These are phyloP conservation scores for Falcunculus frontatus DNA, from an alignment of 2,113 vertebrate species.

Conservation along the genomic window DNA sequence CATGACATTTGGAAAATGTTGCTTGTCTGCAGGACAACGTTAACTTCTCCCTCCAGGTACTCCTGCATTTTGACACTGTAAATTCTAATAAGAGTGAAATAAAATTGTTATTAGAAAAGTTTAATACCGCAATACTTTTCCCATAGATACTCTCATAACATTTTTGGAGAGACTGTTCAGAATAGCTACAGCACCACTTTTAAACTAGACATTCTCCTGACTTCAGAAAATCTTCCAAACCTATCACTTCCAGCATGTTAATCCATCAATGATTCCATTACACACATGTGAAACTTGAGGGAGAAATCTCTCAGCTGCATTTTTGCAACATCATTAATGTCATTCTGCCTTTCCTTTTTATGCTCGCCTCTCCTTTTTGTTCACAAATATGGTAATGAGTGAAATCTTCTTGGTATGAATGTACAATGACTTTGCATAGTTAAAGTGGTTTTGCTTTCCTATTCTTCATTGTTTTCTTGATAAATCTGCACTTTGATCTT, in stretches of 20 bases:
- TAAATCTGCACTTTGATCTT: conserved; percentile 41
- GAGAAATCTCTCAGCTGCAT: neutral
- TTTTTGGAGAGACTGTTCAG: neutral
- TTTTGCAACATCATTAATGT: neutral
- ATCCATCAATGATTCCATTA: neutral
- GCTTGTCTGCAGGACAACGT: neutral
- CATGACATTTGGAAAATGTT: neutral
- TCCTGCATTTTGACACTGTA: neutral
- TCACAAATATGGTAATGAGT: neutral
- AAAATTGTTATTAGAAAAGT: neutral
- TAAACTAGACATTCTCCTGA: neutral
- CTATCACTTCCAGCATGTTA: neutral
- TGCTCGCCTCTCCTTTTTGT: neutral
- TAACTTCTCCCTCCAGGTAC: neutral
- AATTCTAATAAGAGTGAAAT: neutral
- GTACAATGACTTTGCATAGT: neutral
- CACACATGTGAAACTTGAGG: neutral
- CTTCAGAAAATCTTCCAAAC: neutral
- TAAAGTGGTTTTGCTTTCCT: neutral
- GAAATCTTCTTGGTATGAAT: conserved; percentile 14
- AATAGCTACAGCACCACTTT: neutral
- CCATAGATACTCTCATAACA: neutral
- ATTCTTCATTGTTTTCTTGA: conserved; percentile 23
- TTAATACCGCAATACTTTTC: neutral
- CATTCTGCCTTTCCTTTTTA: neutral